Conservation (phyloP, 2,888 invertebrate species). For the Drosophila demipolita region DNA sequence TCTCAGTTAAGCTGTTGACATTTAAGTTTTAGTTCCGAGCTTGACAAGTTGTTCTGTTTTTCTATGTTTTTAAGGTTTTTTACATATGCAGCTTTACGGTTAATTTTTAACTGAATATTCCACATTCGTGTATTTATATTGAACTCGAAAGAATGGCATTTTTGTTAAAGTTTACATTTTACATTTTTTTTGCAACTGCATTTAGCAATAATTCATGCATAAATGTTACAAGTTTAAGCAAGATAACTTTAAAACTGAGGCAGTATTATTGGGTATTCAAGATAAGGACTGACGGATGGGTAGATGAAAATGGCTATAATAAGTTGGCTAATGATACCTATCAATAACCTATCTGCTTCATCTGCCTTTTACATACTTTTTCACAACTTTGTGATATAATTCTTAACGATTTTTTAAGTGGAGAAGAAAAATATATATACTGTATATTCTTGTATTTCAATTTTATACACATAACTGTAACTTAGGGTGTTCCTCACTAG, state of each 20-base stretch:
- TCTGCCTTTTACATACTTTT: background rate
- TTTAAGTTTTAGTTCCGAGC: background rate
- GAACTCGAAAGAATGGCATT: rapidly evolving
- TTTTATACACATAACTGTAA: background rate
- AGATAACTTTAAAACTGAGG: background rate
- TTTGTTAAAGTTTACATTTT: background rate
- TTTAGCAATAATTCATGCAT: background rate
- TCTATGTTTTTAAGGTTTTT: background rate
- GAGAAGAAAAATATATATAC: background rate
- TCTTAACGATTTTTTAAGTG: background rate
- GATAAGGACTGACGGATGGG: background rate
- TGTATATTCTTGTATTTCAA: background rate
- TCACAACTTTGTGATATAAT: background rate
- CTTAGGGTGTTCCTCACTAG: background rate
- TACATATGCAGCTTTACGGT: background rate
- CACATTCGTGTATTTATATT: background rate
- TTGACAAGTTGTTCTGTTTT: background rate
- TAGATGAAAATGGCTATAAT: background rate
- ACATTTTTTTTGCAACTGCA: background rate
- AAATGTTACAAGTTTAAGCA: background rate
- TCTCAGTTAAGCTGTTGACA: background rate
- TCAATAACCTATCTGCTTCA: background rate
- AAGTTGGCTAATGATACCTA: background rate
- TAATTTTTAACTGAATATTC: background rate
- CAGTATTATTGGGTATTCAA: background rate